These are phyloP conservation scores for Hirudinaria manillensis DNA, from an alignment of 2,888 invertebrate species.

Conservation along the genomic window DNA sequence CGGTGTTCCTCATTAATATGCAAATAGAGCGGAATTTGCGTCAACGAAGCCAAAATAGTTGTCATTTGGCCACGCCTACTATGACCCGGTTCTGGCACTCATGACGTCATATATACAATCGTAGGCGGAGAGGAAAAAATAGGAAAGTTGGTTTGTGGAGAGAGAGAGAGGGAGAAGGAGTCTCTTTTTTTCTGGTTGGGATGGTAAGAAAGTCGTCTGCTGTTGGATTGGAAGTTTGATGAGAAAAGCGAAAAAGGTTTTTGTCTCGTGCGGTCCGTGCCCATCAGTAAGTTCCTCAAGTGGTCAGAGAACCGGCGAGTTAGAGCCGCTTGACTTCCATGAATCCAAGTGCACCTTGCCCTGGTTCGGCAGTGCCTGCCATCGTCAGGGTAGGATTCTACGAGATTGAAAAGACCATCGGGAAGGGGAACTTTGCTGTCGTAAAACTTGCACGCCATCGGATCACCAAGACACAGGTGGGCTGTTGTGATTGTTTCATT, in stretches of 20 bases:
- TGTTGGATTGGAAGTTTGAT: slow-evolving; percentile 5
- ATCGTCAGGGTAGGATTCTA: slow-evolving; percentile 75
- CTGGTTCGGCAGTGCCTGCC: slow-evolving; percentile 1
- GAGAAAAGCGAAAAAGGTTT: not conserved
- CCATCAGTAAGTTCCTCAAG: not conserved
- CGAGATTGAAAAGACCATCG: slow-evolving; percentile 92
- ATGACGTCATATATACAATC: slow-evolving; percentile 31
- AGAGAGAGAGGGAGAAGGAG: slow-evolving; percentile 15
- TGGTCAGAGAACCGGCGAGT: not conserved
- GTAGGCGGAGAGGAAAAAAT: slow-evolving; percentile 17
- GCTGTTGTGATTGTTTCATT: slow-evolving; percentile 42
- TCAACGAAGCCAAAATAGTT: slow-evolving; percentile 27
- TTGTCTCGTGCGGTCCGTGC: not conserved
- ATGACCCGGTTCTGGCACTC: slow-evolving; percentile 27
- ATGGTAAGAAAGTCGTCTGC: not conserved
- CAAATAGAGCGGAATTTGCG: slow-evolving; percentile 31
- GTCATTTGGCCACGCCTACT: slow-evolving; percentile 12
- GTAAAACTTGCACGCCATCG: slow-evolving; percentile 96
- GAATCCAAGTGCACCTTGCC: no score
- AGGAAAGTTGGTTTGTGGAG: slow-evolving; percentile 4
- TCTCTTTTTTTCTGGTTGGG: not conserved
- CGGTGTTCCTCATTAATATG: slow-evolving; percentile 23
- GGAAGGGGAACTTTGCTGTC: slow-evolving; percentile 97
- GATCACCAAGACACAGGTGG: slow-evolving; percentile 96
- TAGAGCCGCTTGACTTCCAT: no score